Base-by-base conservation (phyloP, 2,888 invertebrate species). In the Agrypnus murinus region DNA sequence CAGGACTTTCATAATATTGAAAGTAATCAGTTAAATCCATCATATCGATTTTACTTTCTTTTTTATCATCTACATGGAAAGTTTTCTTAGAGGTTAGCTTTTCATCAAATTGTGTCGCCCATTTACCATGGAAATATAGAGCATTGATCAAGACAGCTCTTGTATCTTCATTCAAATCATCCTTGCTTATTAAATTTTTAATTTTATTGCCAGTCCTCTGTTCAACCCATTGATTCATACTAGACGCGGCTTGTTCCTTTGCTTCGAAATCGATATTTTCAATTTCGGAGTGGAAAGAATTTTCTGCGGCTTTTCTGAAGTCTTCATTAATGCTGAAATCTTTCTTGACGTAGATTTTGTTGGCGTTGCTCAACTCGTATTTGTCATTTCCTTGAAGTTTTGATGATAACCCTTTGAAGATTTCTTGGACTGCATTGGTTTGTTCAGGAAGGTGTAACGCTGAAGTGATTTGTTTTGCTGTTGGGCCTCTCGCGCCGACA, bases 271-370 rank as follows among this genome's bases (percentile, higher is more conserved):
- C 77, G 3, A 84, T 64, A 60, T 77, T 78, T 72, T 92, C 88
- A 2, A 91, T 87, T 5, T 87, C 88, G 1, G 92, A 89, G 57
- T 88, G 84, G 80, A 93, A 95, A 40, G 89, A 85, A 25, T 89
- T 86, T 7, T 86, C 79, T 0, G 93, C 90, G 43, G 90, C 84
- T 5, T 87, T 84, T 75, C 89, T 87, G 73, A 91, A 90, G 12
- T 86, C 81, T 0, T 88, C 79, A n/a, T 88, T 86, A 1, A 94
- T 77, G n/a, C 86, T 81, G 58, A 89, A 87, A 1, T 86, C 86
- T 7, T 81, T 58, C 75, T 89, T 88, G 0, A 92, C 85, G 80
- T 91, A 95, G 5, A 95, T 86, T 75, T 91, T 92, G 69, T 84
- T 84, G 6, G 84, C 83, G 0, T 81, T 74, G 0, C 74, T 73